phyloP scores from a whole-genome alignment of 1,140 invertebrate species.

The Aphelenchoides fujianensis region DNA sequence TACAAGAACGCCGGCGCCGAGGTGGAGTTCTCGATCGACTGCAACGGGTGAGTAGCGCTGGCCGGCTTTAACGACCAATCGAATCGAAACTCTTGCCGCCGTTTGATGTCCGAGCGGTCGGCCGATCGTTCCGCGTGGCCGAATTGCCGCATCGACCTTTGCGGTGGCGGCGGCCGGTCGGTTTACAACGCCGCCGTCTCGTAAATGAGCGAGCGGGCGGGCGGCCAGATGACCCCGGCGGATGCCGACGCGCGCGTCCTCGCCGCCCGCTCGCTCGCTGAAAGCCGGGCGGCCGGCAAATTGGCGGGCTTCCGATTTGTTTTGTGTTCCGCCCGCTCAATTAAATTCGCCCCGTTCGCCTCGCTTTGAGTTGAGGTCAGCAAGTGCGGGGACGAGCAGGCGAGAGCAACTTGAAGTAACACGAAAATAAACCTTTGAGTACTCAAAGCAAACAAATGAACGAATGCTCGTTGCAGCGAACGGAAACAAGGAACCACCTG shows the following conservation, averaged over 20 bases:
- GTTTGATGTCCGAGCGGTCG: background rate
- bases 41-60: constrained; percentile 48
- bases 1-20: constrained; percentile 48
- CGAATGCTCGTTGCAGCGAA: constrained; percentile 41
- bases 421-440: constrained; percentile 3
- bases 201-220: background rate
- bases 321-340: background rate
- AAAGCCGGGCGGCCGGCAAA: background rate
- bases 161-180: no score
- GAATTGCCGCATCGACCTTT: background rate
- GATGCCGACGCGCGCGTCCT: background rate
- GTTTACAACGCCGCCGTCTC: background rate
- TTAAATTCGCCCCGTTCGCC: background rate
- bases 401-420: background rate
- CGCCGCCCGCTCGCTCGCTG: background rate
- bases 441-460: background rate
- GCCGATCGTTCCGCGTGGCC: constrained; percentile 3
- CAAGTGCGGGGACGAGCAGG: no score
- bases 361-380: background rate
- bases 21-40: constrained; percentile 54
- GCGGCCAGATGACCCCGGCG: background rate
- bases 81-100: background rate
- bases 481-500: constrained; percentile 41
- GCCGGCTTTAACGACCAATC: constrained; percentile 2
- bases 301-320: background rate